Evolutionary conservation across 2,113 vertebrate species (phyloP).

Genomic region (Podilymbus podiceps): DNA sequence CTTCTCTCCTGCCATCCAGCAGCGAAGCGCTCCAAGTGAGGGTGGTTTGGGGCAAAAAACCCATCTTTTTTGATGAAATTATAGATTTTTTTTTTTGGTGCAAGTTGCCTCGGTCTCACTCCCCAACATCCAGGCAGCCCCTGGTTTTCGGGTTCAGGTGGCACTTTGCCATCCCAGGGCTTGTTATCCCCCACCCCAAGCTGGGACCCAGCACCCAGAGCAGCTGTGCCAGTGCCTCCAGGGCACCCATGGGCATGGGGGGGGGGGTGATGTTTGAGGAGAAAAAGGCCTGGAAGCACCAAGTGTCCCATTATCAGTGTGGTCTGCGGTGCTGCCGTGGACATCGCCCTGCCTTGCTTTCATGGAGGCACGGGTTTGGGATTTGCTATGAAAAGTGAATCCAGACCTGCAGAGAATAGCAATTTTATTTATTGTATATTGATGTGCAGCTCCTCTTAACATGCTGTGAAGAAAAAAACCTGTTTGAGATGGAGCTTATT

Average conservation of each 20-base stretch:
- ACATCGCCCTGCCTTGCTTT: background rate
- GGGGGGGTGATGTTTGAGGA: fast-evolving
- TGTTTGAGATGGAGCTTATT: slow-evolving; percentile 10
- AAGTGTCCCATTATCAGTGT: background rate
- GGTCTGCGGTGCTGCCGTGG: background rate
- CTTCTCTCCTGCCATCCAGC: slow-evolving; percentile 51
- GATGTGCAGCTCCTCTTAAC: background rate
- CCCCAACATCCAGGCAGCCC: background rate
- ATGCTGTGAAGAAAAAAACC: background rate
- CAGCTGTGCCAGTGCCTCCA: background rate
- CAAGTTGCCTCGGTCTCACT: background rate
- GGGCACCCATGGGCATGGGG: background rate
- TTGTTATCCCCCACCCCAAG: background rate
- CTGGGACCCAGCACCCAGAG: background rate
- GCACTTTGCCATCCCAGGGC: background rate
- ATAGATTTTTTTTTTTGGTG: background rate
- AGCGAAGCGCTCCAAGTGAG: slow-evolving; percentile 1
- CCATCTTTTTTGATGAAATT: background rate
- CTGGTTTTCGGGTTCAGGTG: background rate
- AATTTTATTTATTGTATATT: background rate
- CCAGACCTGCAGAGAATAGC: background rate
- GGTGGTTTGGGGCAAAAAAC: background rate
- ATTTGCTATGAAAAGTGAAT: background rate
- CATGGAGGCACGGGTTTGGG: background rate
- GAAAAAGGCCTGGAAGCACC: background rate